Evolutionary conservation across 1,140 invertebrate genomes (phyloP).

Genomic region (Neotoxoptera formosana): DNA sequence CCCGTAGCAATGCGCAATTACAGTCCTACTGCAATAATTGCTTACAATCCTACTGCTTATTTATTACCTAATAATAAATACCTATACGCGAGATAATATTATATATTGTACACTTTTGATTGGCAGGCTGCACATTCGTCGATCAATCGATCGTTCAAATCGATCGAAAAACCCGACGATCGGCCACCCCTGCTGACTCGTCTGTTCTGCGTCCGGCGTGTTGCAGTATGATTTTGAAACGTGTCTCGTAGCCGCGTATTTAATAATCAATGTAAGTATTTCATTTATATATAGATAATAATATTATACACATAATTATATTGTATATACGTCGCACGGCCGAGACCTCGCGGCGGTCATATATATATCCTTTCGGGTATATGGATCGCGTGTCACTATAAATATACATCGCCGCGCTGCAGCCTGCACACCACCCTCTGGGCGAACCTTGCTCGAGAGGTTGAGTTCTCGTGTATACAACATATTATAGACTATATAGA

Average conservation of each 20-base stretch:
- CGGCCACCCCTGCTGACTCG: background rate
- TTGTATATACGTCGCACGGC: background rate
- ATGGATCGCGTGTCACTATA: slow-evolving; percentile 23
- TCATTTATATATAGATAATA: background rate
- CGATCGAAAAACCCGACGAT: background rate
- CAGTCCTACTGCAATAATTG: background rate
- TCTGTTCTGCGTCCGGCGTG: background rate
- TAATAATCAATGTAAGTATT: no score
- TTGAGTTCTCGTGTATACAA: background rate
- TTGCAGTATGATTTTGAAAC: background rate
- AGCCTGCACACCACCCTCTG: slow-evolving; percentile 24
- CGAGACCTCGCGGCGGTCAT: background rate
- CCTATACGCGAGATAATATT: background rate
- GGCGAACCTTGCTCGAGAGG: background rate
- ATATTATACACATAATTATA: background rate
- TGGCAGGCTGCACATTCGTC: background rate
- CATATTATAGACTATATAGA: no score
- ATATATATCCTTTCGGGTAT: background rate
- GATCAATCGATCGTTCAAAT: background rate
- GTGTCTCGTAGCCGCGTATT: background rate
- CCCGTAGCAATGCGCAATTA: background rate
- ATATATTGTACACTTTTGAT: background rate
- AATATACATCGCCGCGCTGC: background rate
- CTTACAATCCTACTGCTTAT: no score
- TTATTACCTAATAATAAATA: no score